A percentile compares a stretch with the other conserved stretches of the same genome.
Evolutionary conservation across 2,113 vertebrate genomes (phyloP).

Genomic region (Haemorhous mexicanus): DNA sequence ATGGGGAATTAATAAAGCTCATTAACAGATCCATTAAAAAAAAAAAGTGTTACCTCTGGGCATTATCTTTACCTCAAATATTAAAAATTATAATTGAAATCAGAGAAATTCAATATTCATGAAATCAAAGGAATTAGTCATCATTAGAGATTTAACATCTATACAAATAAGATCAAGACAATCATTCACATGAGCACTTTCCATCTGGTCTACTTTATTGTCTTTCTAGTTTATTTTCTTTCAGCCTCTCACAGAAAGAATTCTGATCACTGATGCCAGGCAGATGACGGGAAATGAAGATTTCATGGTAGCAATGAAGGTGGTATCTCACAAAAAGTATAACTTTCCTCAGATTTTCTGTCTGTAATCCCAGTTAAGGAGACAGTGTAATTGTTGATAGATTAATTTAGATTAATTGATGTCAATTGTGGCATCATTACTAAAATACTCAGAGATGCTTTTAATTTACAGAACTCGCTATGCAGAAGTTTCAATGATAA

Average conservation of each 20-base stretch:
- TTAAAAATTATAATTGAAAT: background rate
- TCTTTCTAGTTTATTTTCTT: conserved; percentile 22
- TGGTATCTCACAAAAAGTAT: background rate
- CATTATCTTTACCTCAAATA: background rate
- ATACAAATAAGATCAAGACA: background rate
- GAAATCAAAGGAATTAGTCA: background rate
- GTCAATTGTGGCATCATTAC: background rate
- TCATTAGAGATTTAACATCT: background rate
- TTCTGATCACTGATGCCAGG: background rate
- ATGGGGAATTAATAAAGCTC: background rate
- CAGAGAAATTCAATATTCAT: background rate
- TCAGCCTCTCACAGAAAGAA: background rate
- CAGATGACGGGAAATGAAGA: background rate
- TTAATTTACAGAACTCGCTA: background rate
- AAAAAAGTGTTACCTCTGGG: background rate
- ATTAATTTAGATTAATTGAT: background rate
- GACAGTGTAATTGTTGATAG: background rate
- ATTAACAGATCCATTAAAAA: background rate
- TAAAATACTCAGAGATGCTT: background rate
- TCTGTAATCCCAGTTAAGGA: background rate
- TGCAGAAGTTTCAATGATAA: background rate
- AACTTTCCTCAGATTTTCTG: background rate
- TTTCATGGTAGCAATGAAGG: background rate
- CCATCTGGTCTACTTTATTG: background rate
- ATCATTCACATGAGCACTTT: background rate